Percentiles rank a stretch among this genome's conserved stretches.
Conservation (phyloP, 2,113 vertebrate species). For the Leucopsar rothschildi region DNA sequence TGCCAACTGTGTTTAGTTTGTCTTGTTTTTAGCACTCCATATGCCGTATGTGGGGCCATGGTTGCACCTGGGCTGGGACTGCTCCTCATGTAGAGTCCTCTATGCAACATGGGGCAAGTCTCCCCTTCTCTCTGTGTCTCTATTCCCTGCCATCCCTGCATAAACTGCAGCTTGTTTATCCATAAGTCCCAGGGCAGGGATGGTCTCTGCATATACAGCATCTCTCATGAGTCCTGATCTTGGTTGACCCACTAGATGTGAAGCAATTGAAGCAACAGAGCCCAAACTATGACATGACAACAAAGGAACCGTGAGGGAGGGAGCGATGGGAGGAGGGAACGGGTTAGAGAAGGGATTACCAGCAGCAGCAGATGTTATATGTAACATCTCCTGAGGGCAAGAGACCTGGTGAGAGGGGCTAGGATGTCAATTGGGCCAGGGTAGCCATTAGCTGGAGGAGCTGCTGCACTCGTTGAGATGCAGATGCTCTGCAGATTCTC, state of each 20-base stretch:
- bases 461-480: not conserved
- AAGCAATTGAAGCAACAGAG: not conserved
- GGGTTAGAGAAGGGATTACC: not conserved
- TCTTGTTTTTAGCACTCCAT: conserved; percentile 57
- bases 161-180: not conserved
- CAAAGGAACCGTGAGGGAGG: not conserved
- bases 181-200: not conserved
- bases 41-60: not conserved
- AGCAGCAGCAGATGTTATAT: not conserved
- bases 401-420: not conserved
- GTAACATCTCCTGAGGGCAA: not conserved
- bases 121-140: not conserved
- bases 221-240: not conserved
- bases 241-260: not conserved
- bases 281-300: not conserved
- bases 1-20: conserved; percentile 62
- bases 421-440: not conserved
- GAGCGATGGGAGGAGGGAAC: rapidly evolving
- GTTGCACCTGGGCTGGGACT: not conserved
- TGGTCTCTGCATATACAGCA: not conserved
- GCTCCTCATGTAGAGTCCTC: not conserved
- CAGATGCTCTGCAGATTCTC: not conserved
- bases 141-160: not conserved
- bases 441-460: not conserved
- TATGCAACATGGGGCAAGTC: not conserved